These are phyloP conservation scores for Stenichneumon culpator DNA, from an alignment of 2,888 invertebrate genomes.

Conservation along the genomic window DNA sequence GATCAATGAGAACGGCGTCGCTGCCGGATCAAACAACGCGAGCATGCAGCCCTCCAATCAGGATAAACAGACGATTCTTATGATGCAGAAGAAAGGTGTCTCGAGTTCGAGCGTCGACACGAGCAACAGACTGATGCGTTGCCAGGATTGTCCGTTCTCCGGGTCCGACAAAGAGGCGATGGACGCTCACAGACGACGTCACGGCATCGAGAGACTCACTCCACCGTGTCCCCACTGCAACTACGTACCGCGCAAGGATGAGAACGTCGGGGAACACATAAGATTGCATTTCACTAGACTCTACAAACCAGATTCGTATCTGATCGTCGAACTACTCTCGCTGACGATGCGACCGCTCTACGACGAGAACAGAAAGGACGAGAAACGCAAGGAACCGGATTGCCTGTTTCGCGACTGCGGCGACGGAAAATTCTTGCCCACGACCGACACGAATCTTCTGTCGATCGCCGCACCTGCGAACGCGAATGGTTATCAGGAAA, in stretches of 20 bases:
- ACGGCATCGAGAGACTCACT: conserved; percentile 81
- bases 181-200: conserved; percentile 81
- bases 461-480: conserved; percentile 63
- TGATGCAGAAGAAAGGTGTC: conserved; percentile 77
- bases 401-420: conserved; percentile 78
- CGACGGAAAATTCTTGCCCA: conserved; percentile 79
- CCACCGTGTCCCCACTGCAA: conserved; percentile 82
- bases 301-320: conserved; percentile 82
- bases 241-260: conserved; percentile 82
- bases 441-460: conserved; percentile 67
- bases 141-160: conserved; percentile 80
- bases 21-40: not conserved
- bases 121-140: conserved; percentile 72
- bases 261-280: conserved; percentile 80
- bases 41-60: conserved; percentile 78
- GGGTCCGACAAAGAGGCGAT: conserved; percentile 78
- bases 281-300: conserved; percentile 80
- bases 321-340: conserved; percentile 79
- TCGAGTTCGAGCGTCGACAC: conserved; percentile 66
- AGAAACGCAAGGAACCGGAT: conserved; percentile 73
- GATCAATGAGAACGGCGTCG: conserved; percentile 31
- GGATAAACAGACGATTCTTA: conserved; percentile 79
- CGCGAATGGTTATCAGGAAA: conserved; percentile 75
- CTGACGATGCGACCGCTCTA: conserved; percentile 75
- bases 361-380: conserved; percentile 68